Percentiles rank a stretch among this genome's conserved stretches.
Evolutionary conservation across 2,888 invertebrate species (phyloP).

Genomic region (Eumacrocentrus americanus): DNA sequence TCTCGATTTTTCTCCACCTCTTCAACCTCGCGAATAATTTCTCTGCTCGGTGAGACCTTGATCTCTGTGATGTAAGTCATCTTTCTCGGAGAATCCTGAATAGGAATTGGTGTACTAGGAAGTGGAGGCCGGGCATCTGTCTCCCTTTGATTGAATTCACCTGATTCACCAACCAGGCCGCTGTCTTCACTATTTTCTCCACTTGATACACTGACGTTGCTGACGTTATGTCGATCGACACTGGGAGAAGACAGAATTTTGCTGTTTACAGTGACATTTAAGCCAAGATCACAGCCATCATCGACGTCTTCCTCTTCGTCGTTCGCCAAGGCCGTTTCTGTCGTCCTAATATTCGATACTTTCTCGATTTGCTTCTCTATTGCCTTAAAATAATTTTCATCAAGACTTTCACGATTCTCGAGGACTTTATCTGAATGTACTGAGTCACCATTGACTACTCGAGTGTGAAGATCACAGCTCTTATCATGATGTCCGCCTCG

Average conservation of each 20-base stretch:
- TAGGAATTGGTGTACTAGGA: constrained; percentile 59
- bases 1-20: constrained; percentile 28
- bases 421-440: background rate
- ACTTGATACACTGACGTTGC: constrained; percentile 57
- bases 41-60: constrained; percentile 65
- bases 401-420: background rate
- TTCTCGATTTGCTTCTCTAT: constrained; percentile 34
- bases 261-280: constrained; percentile 48
- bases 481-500: constrained; percentile 35
- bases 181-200: constrained; percentile 56
- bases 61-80: constrained; percentile 77
- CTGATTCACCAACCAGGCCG: constrained; percentile 51
- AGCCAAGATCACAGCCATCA: constrained; percentile 49
- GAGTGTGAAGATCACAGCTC: constrained; percentile 20
- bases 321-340: background rate
- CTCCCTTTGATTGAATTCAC: constrained; percentile 47
- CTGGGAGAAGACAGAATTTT: constrained; percentile 41
- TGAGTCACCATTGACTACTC: background rate
- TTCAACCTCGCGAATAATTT: constrained; percentile 36
- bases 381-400: constrained; percentile 1
- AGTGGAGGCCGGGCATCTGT: constrained; percentile 54
- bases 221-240: constrained; percentile 50
- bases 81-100: constrained; percentile 52
- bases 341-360: constrained; percentile 24
- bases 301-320: constrained; percentile 35